Percentiles rank a stretch among this genome's conserved stretches.
Conservation (phyloP, 2,113 vertebrate genomes). For the Lycocorax pyrrhopterus region DNA sequence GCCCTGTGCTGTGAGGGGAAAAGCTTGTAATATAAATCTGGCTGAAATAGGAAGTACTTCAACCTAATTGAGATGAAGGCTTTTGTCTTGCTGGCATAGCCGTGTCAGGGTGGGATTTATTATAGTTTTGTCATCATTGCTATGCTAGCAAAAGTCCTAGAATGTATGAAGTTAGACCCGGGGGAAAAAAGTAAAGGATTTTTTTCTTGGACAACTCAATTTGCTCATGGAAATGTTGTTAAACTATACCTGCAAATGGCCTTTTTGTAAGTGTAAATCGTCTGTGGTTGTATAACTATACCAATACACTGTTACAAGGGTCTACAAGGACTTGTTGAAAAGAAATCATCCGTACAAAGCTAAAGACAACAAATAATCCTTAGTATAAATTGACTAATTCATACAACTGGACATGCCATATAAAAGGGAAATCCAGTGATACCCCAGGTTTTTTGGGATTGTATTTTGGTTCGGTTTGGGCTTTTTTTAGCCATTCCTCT, state of each 20-base stretch:
- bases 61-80: not conserved
- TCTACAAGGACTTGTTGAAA: not conserved
- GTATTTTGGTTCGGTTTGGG: not conserved
- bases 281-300: not conserved
- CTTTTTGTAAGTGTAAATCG: not conserved
- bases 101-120: not conserved
- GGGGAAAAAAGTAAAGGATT: fast-evolving
- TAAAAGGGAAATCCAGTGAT: not conserved
- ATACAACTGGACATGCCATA: not conserved
- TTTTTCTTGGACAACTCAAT: not conserved
- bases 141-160: not conserved
- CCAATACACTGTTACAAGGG: not conserved
- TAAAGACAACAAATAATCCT: not conserved
- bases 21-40: not conserved
- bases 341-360: not conserved
- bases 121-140: not conserved
- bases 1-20: not conserved
- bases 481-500: not conserved
- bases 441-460: not conserved
- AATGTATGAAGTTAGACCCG: not conserved
- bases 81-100: not conserved
- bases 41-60: not conserved
- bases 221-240: not conserved
- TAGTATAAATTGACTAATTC: not conserved
- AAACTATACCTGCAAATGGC: not conserved